Evolutionary conservation across 1,140 invertebrate genomes (phyloP).

Genomic region (Sinonovacula constricta): DNA sequence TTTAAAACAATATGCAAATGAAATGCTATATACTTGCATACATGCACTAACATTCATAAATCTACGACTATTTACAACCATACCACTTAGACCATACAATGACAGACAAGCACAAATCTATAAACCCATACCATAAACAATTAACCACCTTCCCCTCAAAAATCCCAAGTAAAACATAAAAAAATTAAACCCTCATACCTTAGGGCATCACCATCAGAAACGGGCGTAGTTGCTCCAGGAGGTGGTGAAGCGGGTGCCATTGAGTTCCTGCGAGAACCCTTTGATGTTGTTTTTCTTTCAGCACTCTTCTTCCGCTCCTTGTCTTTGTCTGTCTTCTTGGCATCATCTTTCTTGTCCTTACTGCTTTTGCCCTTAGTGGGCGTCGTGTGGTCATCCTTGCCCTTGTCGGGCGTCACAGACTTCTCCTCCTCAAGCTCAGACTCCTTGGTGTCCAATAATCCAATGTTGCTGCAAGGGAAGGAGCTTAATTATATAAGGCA

Average conservation of each 20-base stretch:
- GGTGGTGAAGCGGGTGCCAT: conserved; percentile 67
- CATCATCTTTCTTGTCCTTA: conserved; percentile 53
- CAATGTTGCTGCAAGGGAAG: conserved; percentile 69
- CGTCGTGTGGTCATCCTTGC: conserved; percentile 67
- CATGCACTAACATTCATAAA: no score
- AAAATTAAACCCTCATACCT: conserved; percentile 62
- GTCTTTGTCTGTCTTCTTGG: conserved; percentile 54
- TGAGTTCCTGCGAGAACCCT: conserved; percentile 61
- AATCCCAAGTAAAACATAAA: neutral
- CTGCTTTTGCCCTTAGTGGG: conserved; percentile 64
- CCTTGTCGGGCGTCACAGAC: conserved; percentile 71
- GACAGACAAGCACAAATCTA: neutral
- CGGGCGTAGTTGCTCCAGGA: conserved; percentile 71
- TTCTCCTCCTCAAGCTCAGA: conserved; percentile 74
- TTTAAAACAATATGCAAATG: no score
- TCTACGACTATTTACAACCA: no score
- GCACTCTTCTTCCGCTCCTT: conserved; percentile 69
- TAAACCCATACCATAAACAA: neutral
- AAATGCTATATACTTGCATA: no score
- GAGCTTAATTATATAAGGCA: no score
- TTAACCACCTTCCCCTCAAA: neutral
- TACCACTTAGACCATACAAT: no score
- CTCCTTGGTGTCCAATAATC: conserved; percentile 72
- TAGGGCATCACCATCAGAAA: conserved; percentile 71
- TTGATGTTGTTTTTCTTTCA: conserved; percentile 58